Percentiles rank a stretch among this genome's conserved stretches.
Evolutionary conservation across 2,113 vertebrate genomes (phyloP).

Genomic region (Pongo abelii): DNA sequence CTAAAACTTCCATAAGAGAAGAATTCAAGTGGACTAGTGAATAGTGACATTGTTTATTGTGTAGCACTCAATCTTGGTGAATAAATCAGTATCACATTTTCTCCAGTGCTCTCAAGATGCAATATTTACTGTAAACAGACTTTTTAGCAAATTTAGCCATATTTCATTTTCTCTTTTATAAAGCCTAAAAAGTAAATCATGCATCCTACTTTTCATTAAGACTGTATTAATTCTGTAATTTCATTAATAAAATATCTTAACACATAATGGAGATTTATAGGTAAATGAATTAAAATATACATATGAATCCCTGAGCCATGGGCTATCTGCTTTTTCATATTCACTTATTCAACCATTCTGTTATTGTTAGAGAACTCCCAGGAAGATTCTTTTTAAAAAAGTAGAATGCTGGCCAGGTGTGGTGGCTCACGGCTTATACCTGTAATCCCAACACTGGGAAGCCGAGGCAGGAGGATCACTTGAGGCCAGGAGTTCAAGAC

Average conservation of each 20-base stretch:
- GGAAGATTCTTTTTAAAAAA: neutral
- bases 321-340: neutral
- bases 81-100: neutral
- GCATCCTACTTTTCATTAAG: neutral
- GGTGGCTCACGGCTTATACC: too few species aligned
- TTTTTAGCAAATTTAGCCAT: neutral
- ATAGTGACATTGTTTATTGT: neutral
- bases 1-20: neutral
- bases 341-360: neutral
- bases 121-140: neutral
- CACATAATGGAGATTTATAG: neutral
- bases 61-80: neutral
- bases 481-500: too few species aligned
- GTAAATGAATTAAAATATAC: neutral
- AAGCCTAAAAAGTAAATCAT: neutral
- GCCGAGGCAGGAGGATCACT: too few species aligned
- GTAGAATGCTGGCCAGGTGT: fast-evolving
- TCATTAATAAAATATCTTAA: neutral
- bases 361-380: neutral
- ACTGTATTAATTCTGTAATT: neutral
- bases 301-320: neutral
- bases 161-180: constrained; percentile 37
- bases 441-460: too few species aligned
- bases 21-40: neutral
- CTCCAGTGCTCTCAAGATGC: neutral